Percentiles rank a stretch among this genome's conserved stretches.
Conservation (phyloP, 2,888 invertebrate genomes). For the Melinaea marsaeus region DNA sequence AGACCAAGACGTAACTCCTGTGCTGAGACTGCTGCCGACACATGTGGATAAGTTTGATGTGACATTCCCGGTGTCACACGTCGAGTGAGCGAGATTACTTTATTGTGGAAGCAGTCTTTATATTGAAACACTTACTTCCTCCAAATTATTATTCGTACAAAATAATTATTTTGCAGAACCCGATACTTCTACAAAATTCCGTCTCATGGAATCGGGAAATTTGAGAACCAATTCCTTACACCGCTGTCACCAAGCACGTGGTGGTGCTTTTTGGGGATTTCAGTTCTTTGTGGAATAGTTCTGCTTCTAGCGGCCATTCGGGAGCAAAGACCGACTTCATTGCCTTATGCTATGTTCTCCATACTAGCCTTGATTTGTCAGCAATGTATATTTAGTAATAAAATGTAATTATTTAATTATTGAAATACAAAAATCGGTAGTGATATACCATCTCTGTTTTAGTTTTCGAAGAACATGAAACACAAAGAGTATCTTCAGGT, state of each 20-base stretch:
- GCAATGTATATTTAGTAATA: slow-evolving; percentile 54
- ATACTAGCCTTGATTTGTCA: slow-evolving; percentile 62
- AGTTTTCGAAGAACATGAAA: slow-evolving; percentile 57
- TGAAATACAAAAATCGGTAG: neutral
- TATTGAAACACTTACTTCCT: slow-evolving; percentile 6
- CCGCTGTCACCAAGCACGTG: slow-evolving; percentile 70
- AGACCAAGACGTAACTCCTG: slow-evolving; percentile 53
- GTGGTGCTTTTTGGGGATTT: slow-evolving; percentile 50
- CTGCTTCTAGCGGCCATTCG: slow-evolving; percentile 51
- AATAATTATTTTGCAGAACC: slow-evolving; percentile 50
- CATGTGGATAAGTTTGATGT: slow-evolving; percentile 39
- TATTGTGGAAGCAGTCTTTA: too few relatives aligned
- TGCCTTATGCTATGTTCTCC: slow-evolving; percentile 59
- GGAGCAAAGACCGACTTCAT: slow-evolving; percentile 49
- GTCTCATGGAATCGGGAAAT: slow-evolving; percentile 55
- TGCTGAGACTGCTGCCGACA: slow-evolving; percentile 36
- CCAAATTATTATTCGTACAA: slow-evolving; percentile 34
- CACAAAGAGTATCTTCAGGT: slow-evolving; percentile 46
- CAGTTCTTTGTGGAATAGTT: slow-evolving; percentile 47
- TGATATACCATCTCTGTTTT: slow-evolving; percentile 21
- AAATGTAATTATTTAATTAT: neutral
- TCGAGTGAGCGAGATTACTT: slow-evolving; percentile 41
- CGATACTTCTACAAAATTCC: slow-evolving; percentile 60
- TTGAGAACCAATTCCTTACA: slow-evolving; percentile 66
- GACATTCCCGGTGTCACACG: slow-evolving; percentile 36